Conservation (phyloP, 1,140 invertebrate species). For the Lasaia peninsularis region DNA sequence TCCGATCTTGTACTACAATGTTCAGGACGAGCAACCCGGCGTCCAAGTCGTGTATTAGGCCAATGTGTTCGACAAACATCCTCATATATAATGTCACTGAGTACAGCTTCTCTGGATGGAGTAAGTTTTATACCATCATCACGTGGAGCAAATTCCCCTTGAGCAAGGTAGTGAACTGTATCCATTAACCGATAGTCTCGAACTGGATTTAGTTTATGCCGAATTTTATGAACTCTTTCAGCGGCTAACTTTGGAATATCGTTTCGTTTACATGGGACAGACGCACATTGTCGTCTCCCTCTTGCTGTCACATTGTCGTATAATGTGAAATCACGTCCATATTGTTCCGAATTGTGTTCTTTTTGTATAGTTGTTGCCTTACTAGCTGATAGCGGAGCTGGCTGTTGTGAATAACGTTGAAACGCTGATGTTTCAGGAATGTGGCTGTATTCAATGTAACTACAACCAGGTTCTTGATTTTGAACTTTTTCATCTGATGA, state of each 20-base stretch:
- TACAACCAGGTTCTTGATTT: conserved; percentile 49
- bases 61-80: conserved; percentile 71
- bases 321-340: conserved; percentile 62
- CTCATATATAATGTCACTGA: conserved; percentile 71
- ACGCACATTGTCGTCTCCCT: conserved; percentile 55
- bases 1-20: conserved; percentile 51
- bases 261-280: conserved; percentile 61
- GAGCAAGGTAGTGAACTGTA: conserved; percentile 68
- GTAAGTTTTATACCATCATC: conserved; percentile 70
- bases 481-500: conserved; percentile 52
- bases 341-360: conserved; percentile 66
- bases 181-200: conserved; percentile 68
- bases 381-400: conserved; percentile 44
- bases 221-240: conserved; percentile 63
- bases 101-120: conserved; percentile 65
- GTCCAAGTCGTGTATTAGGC: conserved; percentile 57
- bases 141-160: conserved; percentile 66
- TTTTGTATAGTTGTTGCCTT: conserved; percentile 61
- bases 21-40: conserved; percentile 45
- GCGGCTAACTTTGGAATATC: conserved; percentile 55
- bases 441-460: conserved; percentile 66
- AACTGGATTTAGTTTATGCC: conserved; percentile 65
- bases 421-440: conserved; percentile 66
- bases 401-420: conserved; percentile 54
- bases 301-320: conserved; percentile 65